These are phyloP conservation scores for Dioctria linearis DNA, from an alignment of 2,888 invertebrate species.

Conservation along the genomic window DNA sequence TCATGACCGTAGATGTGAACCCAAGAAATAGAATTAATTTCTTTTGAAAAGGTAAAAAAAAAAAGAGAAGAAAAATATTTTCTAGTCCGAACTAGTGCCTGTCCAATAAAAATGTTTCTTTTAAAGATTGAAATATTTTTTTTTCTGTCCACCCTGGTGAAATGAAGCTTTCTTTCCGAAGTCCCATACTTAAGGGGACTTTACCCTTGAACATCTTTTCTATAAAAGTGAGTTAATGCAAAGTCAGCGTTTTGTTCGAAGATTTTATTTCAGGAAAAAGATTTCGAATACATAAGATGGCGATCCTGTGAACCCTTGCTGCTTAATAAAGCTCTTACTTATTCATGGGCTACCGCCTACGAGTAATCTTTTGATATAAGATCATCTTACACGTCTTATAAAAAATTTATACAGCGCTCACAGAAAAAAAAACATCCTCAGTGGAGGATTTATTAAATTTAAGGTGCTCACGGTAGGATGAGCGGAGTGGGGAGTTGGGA, in stretches of 20 bases:
- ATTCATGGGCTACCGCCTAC: slow-evolving; percentile 1
- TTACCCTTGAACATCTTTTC: background rate
- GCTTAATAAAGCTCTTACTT: background rate
- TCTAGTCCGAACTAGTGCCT: background rate
- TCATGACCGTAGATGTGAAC: background rate
- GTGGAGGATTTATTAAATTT: background rate
- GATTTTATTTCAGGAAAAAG: background rate
- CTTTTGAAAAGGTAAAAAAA: background rate
- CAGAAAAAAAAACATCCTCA: background rate
- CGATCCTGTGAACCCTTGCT: slow-evolving; percentile 2
- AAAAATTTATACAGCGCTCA: background rate
- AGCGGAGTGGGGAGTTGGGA: background rate
- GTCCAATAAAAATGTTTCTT: background rate
- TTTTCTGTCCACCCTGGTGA: background rate
- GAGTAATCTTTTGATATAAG: background rate
- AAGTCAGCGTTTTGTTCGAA: background rate
- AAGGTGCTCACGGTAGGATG: background rate
- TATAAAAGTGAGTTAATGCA: background rate
- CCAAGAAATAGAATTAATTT: background rate
- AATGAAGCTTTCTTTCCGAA: background rate
- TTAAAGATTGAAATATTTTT: background rate
- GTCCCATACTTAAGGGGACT: background rate
- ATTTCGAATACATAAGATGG: background rate
- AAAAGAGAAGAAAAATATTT: background rate
- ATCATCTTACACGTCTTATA: background rate